Evolutionary conservation across 2,888 invertebrate genomes (phyloP).

Genomic region (Theristus sp.): DNA sequence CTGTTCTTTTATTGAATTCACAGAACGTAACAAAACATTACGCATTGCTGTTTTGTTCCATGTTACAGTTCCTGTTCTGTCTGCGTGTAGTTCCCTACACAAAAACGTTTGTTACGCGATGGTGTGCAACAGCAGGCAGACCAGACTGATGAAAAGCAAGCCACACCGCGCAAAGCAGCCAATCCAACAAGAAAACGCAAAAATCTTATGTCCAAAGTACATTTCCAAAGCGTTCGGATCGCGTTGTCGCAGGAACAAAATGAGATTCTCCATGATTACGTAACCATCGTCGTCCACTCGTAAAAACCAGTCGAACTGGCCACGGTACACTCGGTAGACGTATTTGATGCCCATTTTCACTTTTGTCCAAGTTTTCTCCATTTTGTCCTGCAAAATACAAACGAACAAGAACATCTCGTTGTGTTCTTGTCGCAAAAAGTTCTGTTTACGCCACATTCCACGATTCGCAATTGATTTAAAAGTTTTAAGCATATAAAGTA

Average conservation of each 20-base stretch:
- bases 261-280: background rate
- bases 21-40: too few species aligned
- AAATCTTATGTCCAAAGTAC: too few species aligned
- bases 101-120: background rate
- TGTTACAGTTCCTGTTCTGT: too few species aligned
- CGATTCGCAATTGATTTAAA: too few species aligned
- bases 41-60: too few species aligned
- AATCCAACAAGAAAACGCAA: too few species aligned
- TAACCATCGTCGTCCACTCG: background rate
- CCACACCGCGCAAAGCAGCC: too few species aligned
- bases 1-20: background rate
- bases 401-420: background rate
- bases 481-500: too few species aligned
- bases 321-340: background rate
- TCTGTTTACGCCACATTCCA: background rate
- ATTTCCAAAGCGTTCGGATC: background rate
- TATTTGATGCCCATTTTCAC: background rate
- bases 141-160: too few species aligned
- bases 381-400: background rate
- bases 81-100: too few species aligned
- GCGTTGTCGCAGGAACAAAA: background rate
- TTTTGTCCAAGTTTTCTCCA: background rate
- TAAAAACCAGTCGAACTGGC: background rate
- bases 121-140: too few species aligned
- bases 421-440: background rate